Base-by-base conservation (phyloP, 1,140 invertebrate genomes). In the Drosophila burlai region DNA sequence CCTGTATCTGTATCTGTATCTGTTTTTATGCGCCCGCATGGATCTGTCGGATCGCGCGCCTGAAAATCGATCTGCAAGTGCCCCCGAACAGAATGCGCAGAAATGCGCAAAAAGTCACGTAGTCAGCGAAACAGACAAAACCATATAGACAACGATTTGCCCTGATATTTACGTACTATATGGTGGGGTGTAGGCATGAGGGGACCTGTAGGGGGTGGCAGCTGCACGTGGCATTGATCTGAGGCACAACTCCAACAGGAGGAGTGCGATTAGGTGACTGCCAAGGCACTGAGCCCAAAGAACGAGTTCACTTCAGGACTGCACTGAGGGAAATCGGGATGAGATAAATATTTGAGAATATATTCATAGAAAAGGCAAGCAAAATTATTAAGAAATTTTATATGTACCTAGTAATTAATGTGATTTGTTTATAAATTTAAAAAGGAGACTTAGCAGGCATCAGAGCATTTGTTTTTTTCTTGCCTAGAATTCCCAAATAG, bases 91-190 rank as follows among this genome's bases (percentile, higher is more conserved):
- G 45, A 65, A 52, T 52, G 62, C 57, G 71, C 64, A 69, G 77
- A 87, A 87, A 81, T 62, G 66, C 63, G 67, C 54, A 83, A 71
- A 89, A 89, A 89, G 85, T 90, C 85, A 89, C 85, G 85, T 89
- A 90, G 78, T 69, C 63, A 87, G 85, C 81, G 49, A 71, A 84
- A 87, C 61, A 73, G 78, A 81, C 73, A 80, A 55, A 73, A 66
- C 76, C 76, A 79, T 79, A 79, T 79, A 80, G 76, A 80, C 69
- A 80, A 80, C 76, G 76, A 73, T 80, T 79, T 79, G 58, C 76
- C 54, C 50, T n/a, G 79, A 54, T 80, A 52, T 55, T 55, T 55
- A 11, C 54, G 54, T 55, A 55, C 54, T 40, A 18, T 59, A 57
- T 38, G 50, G 68, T 11, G 16, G 42, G 21, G 24, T 36, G 34